Evolutionary conservation across 2,113 vertebrate genomes (phyloP), one percentile per base, ranked within the genome.

Genomic region (Calyptomena viridis): DNA sequence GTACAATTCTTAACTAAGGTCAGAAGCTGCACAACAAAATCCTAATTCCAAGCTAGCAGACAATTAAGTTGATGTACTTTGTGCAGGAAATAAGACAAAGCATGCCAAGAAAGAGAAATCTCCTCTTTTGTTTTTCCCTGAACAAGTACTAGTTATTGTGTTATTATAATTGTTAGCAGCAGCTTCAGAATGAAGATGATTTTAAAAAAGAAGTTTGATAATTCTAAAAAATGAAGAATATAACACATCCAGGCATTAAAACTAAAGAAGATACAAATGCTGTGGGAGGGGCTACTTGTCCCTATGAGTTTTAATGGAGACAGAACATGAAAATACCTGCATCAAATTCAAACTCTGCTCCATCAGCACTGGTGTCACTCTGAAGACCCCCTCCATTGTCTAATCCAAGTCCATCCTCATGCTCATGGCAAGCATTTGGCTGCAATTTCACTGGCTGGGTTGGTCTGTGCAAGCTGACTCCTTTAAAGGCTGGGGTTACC

Each of bases 281-380:
- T 69, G 53, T 52, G 42, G 66, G 12, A 74, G 53, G 11, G 81
- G 14, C 47, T 72, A 24, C 49, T 50, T 21, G 17, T 15, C 11
- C 3, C 21, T n/a, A 2, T 27, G 12, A 42, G 37, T 25, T 30
- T 76, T 74, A 18, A 47, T 6, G 62, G 46, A 15, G 37, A 15
- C 1, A 28, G 28, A 68, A 47, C 50, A 86, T 1, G 42, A 74
- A 85, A 96, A 93, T 98, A 99, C 99, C 99, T 98, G 99, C 99
- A 93, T 99, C 99, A 79, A 98, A 99, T 89, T 99, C 99, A 97
- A 99, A 99, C 92, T 99, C 99, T 8, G 99, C 99, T 63, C 99
- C 99, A 10, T 99, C 99, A 9, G 99, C 99, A 88, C 99, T 99
- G 20, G 99, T 99, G 95, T 99, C 99, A 53, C 99, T 99, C 94